These are phyloP conservation scores for Fopius arisanus DNA, from an alignment of 1,140 invertebrate species.

Conservation along the genomic window DNA sequence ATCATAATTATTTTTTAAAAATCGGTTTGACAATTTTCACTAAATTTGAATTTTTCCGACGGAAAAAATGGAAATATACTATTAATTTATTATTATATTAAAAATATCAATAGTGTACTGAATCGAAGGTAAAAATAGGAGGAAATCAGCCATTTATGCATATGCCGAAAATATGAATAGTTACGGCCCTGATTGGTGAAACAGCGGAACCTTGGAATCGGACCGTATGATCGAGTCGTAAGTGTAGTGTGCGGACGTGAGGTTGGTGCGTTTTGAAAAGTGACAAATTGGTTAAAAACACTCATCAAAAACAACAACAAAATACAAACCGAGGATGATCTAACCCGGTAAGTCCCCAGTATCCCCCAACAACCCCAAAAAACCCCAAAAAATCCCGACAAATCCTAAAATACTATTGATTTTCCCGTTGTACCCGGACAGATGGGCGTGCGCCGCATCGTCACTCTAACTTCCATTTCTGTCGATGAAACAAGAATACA, in stretches of 20 bases:
- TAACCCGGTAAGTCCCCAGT: slow-evolving; percentile 22
- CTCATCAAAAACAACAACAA: background rate
- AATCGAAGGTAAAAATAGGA: no score
- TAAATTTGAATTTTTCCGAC: no score
- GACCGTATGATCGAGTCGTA: slow-evolving; percentile 32
- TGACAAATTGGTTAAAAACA: slow-evolving; percentile 36
- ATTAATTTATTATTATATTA: no score
- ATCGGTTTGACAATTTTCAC: no score
- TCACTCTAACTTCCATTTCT: slow-evolving; percentile 24
- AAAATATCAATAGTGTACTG: no score
- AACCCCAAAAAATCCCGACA: background rate
- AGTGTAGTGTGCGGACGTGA: slow-evolving; percentile 37
- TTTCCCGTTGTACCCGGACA: slow-evolving; percentile 12
- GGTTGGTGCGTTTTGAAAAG: slow-evolving; percentile 22
- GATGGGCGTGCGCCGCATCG: slow-evolving; percentile 33
- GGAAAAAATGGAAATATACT: no score
- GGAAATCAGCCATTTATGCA: background rate
- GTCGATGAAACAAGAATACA: background rate
- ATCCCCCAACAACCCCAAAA: background rate
- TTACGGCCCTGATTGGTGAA: slow-evolving; percentile 19
- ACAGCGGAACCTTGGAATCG: slow-evolving; percentile 20
- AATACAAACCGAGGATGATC: slow-evolving; percentile 29
- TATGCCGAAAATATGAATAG: background rate
- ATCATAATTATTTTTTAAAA: no score
- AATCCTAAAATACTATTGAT: slow-evolving; percentile 25